These are phyloP conservation scores for Eudyptes chrysolophus DNA, from an alignment of 2,113 vertebrate species.

Conservation along the genomic window DNA sequence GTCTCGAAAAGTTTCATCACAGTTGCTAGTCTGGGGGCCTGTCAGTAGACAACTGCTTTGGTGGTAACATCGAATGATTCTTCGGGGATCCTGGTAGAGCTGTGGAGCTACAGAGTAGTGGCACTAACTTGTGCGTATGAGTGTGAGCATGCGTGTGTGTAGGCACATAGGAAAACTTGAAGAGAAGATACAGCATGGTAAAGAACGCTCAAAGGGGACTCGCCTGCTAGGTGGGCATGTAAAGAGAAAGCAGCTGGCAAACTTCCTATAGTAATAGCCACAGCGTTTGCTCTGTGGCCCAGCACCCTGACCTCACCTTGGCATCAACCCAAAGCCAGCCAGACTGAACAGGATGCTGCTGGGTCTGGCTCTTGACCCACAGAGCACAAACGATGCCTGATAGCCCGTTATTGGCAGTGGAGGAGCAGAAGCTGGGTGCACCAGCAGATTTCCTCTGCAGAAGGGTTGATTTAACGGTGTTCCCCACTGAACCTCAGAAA, in stretches of 20 bases:
- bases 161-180: background rate
- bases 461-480: background rate
- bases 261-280: background rate
- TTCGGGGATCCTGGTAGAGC: background rate
- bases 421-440: background rate
- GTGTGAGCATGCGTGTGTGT: background rate
- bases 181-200: background rate
- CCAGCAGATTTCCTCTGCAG: background rate
- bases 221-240: background rate
- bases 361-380: background rate
- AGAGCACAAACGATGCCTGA: background rate
- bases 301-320: conserved; percentile 23
- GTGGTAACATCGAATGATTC: background rate
- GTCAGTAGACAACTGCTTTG: background rate
- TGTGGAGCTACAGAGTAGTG: background rate
- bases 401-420: background rate
- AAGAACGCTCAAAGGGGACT: background rate
- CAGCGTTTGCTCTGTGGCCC: background rate
- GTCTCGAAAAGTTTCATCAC: background rate
- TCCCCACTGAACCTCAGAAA: background rate
- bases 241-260: background rate
- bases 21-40: background rate
- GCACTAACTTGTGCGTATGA: background rate
- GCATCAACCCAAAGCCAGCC: background rate
- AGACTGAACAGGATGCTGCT: background rate